Percentiles rank a stretch among this genome's conserved stretches.
Evolutionary conservation across 2,888 invertebrate species (phyloP).

Genomic region (Gari tellinella): DNA sequence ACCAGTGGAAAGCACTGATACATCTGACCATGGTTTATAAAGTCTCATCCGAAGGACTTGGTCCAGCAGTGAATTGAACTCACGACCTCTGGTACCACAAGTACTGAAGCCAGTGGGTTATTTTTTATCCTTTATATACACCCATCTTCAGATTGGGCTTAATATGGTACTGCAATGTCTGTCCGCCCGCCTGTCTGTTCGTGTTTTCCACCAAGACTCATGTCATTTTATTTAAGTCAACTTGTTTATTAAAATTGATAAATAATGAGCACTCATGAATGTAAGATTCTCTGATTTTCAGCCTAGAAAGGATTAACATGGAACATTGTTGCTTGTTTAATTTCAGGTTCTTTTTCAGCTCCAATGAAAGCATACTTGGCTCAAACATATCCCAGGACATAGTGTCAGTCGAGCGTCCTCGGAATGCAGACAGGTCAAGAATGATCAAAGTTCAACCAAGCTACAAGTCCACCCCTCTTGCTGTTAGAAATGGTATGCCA

Average conservation of each 20-base stretch:
- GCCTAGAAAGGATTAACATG: not conserved
- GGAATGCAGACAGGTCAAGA: constrained; percentile 8
- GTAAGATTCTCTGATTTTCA: no score
- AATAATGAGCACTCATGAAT: no score
- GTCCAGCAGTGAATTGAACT: no score
- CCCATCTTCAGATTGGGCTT: no score
- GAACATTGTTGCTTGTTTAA: not conserved
- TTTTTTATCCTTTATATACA: no score
- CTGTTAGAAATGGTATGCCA: constrained; percentile 29
- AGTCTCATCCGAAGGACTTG: no score
- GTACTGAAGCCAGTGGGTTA: no score
- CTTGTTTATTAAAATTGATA: no score
- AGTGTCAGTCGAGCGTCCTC: constrained; percentile 1
- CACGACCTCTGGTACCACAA: no score
- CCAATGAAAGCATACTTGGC: constrained; percentile 58
- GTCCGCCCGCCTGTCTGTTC: not conserved
- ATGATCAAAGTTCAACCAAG: constrained; percentile 47
- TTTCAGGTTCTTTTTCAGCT: not conserved
- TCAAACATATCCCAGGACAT: constrained; percentile 9
- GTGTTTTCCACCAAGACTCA: not conserved
- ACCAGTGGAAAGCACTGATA: no score
- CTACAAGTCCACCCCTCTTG: constrained; percentile 27
- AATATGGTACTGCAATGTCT: no score
- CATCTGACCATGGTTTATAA: no score
- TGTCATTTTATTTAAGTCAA: not conserved